Percentiles rank a stretch among this genome's conserved stretches.
These are phyloP conservation scores for Tretioscincus oriximinensis DNA, from an alignment of 2,113 vertebrate species.

Conservation along the genomic window DNA sequence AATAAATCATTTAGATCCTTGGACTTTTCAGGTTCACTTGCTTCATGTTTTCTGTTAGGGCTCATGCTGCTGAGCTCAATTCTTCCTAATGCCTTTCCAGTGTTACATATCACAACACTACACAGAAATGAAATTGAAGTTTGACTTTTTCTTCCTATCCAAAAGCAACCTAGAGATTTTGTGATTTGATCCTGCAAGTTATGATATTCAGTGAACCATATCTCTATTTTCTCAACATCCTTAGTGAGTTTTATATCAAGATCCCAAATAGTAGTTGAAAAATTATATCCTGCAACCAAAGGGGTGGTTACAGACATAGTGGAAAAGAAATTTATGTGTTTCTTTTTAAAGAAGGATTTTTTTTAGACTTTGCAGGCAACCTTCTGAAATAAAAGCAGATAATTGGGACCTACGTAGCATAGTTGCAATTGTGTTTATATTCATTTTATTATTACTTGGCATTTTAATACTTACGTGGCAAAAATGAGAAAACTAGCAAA, in stretches of 20 bases:
- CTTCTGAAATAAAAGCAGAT: no score
- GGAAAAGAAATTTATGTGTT: background rate
- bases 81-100: background rate
- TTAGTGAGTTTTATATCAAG: background rate
- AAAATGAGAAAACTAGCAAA: no score
- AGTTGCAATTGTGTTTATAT: no score
- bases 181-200: background rate
- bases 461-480: no score
- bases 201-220: background rate
- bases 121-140: conserved; percentile 22
- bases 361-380: no score
- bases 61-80: background rate
- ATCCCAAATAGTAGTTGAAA: background rate
- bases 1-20: background rate
- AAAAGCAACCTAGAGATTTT: background rate
- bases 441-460: no score
- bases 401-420: no score
- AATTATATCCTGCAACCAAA: fast-evolving
- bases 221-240: background rate
- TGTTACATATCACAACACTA: background rate
- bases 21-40: background rate
- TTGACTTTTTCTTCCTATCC: background rate
- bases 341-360: no score
- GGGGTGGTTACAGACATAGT: background rate
- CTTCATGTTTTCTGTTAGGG: conserved; percentile 13